These are phyloP conservation scores for Creontiades dilutus DNA, from an alignment of 2,888 invertebrate genomes.

Conservation along the genomic window DNA sequence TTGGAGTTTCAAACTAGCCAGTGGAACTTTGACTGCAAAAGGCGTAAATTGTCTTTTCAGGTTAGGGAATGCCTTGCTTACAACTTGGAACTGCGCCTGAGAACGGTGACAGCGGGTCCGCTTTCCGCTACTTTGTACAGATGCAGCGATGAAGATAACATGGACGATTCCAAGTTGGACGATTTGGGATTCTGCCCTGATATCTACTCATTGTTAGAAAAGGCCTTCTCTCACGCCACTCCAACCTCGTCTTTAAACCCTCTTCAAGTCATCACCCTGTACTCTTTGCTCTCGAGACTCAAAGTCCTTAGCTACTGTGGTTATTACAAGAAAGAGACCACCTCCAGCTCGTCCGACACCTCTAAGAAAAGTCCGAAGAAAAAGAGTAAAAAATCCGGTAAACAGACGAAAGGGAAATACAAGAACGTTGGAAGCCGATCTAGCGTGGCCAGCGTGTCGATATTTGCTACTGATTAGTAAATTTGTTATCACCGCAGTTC, in stretches of 20 bases:
- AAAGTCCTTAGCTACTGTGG: constrained; percentile 65
- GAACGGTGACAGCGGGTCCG: constrained; percentile 83
- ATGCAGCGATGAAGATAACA: constrained; percentile 83
- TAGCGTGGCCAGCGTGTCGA: background rate
- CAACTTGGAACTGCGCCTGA: constrained; percentile 78
- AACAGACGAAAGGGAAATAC: background rate
- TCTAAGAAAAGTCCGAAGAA: constrained; percentile 17
- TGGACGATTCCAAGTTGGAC: constrained; percentile 50
- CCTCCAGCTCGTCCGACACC: constrained; percentile 32
- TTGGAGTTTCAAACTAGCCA: constrained; percentile 91
- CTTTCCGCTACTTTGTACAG: constrained; percentile 84
- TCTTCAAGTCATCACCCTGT: constrained; percentile 22
- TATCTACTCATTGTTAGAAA: constrained; percentile 44
- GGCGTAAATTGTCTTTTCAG: constrained; percentile 79
- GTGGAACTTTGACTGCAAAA: constrained; percentile 81
- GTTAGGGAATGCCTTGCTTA: constrained; percentile 80
- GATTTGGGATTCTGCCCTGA: constrained; percentile 53
- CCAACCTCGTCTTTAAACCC: constrained; percentile 23
- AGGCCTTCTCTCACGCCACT: constrained; percentile 48
- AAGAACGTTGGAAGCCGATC: background rate
- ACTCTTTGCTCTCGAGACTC: constrained; percentile 33
- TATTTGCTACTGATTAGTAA: too few species aligned
- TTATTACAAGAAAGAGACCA: constrained; percentile 14
- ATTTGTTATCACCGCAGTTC: too few species aligned
- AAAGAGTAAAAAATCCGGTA: constrained; percentile 38